phyloP scores from a whole-genome alignment of 30 jellyfish, hydroid and myxozoan genomes.

The Hydra vulgaris region DNA sequence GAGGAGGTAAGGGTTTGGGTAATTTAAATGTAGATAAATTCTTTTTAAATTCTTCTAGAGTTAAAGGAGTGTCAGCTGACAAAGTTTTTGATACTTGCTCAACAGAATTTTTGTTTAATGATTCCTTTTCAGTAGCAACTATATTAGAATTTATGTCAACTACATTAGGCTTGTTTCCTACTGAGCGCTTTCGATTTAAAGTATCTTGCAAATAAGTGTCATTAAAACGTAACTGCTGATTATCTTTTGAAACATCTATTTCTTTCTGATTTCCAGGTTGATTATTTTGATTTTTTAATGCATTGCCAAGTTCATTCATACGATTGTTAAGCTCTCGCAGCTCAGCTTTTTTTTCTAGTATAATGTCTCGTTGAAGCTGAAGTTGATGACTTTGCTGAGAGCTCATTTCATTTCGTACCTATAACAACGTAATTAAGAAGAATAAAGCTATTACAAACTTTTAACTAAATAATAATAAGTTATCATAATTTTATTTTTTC shows the following conservation, averaged over 20 bases:
- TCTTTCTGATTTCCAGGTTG: constrained; percentile 62
- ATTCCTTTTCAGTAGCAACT: not conserved
- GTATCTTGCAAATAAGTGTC: constrained; percentile 36
- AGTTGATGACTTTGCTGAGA: constrained; percentile 65
- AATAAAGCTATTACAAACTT: not conserved
- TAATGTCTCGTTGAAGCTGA: constrained; percentile 44
- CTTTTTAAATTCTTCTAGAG: constrained; percentile 23
- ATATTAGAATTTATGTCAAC: constrained; percentile 22
- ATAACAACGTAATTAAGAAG: not conserved
- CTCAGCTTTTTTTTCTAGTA: constrained; percentile 56
- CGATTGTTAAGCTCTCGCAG: constrained; percentile 49
- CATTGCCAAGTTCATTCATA: constrained; percentile 57
- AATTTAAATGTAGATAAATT: not conserved
- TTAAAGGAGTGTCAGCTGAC: not conserved
- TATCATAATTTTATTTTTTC: too few relatives aligned
- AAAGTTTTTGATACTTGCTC: not conserved
- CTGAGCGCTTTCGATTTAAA: constrained; percentile 23
- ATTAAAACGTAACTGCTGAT: constrained; percentile 29
- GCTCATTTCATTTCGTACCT: constrained; percentile 87
- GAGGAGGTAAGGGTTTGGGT: constrained; percentile 33
- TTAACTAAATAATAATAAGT: too few relatives aligned
- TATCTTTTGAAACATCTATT: not conserved
- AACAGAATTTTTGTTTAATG: constrained; percentile 6
- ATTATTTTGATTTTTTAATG: constrained; percentile 50
- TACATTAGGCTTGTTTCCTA: not conserved